Percentiles rank a stretch among this genome's conserved stretches.
Conservation (phyloP, 2,888 invertebrate genomes). For the Standfussiana lucernea region DNA sequence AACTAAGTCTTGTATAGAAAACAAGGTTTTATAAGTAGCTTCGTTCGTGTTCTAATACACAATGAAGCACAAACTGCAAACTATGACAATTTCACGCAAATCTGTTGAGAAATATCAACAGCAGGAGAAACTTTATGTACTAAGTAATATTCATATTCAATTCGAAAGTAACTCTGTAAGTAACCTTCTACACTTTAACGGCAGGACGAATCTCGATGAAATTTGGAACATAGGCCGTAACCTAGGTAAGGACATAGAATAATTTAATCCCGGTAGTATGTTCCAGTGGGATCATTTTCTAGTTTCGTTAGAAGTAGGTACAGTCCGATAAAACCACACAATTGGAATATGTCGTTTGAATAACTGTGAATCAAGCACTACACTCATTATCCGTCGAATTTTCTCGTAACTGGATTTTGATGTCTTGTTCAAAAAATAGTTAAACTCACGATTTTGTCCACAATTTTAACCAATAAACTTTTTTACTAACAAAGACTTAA, state of each 20-base stretch:
- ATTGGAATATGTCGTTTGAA: not conserved
- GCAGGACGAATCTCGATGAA: not conserved
- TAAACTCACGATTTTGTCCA: not conserved
- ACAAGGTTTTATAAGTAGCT: not conserved
- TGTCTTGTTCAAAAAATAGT: not conserved
- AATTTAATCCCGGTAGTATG: not conserved
- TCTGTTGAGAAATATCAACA: not conserved
- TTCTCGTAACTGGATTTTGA: not conserved
- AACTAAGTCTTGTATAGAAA: constrained; percentile 7
- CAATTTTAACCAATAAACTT: not conserved
- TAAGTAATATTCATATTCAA: not conserved
- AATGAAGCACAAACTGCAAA: not conserved
- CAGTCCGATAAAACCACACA: not conserved
- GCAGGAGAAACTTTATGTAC: not conserved
- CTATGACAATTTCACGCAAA: constrained; percentile 4
- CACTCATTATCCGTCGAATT: not conserved
- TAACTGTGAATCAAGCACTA: not conserved
- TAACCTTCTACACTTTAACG: not conserved
- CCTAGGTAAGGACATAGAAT: no score
- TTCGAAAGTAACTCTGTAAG: not conserved
- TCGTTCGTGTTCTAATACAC: not conserved
- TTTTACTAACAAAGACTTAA: not conserved
- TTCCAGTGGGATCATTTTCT: not conserved
- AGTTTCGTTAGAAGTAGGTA: not conserved
- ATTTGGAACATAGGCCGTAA: not conserved